phyloP scores from a whole-genome alignment of 2,797 vertebrate genomes.

The Argentina silus region DNA sequence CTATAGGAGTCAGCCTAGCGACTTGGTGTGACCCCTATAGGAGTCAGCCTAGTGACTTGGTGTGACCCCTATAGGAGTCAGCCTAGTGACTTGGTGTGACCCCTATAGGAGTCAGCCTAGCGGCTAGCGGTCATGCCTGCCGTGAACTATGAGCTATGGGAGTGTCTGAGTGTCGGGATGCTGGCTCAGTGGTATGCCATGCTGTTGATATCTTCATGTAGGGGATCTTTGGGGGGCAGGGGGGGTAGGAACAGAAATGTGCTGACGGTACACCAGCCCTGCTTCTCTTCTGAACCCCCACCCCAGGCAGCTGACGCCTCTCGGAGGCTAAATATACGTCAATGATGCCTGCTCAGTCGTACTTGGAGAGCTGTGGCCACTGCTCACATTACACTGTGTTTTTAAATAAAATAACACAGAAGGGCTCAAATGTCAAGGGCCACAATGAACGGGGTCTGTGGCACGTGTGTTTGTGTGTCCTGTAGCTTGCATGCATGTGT shows the following conservation, averaged over 20 bases:
- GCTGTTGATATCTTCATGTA: slow-evolving; percentile 15
- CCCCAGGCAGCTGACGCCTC: slow-evolving; percentile 55
- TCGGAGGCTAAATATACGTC: slow-evolving; percentile 64
- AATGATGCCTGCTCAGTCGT: slow-evolving; percentile 40
- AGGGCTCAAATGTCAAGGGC: slow-evolving; percentile 51
- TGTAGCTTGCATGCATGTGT: neutral
- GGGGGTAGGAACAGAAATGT: slow-evolving; percentile 27
- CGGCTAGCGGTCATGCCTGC: too few relatives aligned
- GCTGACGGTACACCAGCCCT: slow-evolving; percentile 37
- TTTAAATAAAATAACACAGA: slow-evolving; percentile 62
- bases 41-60: too few relatives aligned
- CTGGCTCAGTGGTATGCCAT: neutral
- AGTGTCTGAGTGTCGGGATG: too few relatives aligned
- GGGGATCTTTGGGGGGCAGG: neutral
- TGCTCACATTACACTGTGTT: slow-evolving; percentile 66
- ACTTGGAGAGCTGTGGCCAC: neutral
- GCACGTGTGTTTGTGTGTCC: neutral
- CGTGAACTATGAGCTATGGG: too few relatives aligned
- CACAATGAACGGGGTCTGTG: neutral
- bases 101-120: too few relatives aligned
- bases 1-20: too few relatives aligned
- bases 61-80: too few relatives aligned
- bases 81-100: too few relatives aligned
- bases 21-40: too few relatives aligned
- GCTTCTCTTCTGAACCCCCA: neutral